Evolutionary conservation across 2,797 vertebrate species (phyloP).

Genomic region (Coregonus suidteri): DNA sequence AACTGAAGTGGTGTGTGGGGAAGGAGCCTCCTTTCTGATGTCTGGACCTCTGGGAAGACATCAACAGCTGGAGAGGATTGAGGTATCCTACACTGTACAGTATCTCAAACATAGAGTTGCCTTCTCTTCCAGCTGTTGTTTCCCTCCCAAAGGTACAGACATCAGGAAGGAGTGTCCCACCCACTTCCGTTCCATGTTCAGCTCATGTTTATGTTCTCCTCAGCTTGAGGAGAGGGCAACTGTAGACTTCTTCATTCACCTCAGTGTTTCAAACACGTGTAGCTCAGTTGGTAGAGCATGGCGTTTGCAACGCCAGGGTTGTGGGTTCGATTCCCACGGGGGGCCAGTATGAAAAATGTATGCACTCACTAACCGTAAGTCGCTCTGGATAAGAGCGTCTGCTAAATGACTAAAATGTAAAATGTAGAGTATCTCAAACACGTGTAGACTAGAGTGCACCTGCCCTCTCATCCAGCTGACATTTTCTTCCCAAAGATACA

Average conservation of each 20-base stretch:
- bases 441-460: too few species aligned
- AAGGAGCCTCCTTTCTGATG: slow-evolving; percentile 7
- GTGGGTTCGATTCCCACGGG: too few species aligned
- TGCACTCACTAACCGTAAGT: too few species aligned
- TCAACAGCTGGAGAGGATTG: too few species aligned
- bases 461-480: too few species aligned
- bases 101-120: not conserved
- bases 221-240: not conserved
- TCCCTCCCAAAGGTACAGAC: not conserved
- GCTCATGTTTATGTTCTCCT: not conserved
- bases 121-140: not conserved
- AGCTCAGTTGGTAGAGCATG: too few species aligned
- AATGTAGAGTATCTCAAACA: too few species aligned
- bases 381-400: too few species aligned
- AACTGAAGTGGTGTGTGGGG: not conserved
- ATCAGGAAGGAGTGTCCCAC: not conserved
- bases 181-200: not conserved
- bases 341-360: too few species aligned
- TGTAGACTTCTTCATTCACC: not conserved
- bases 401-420: too few species aligned
- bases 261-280: not conserved
- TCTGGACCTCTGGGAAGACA: not conserved
- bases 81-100: not conserved
- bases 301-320: too few species aligned
- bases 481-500: too few species aligned